phyloP scores from a whole-genome alignment of 2,797 vertebrate genomes.

The Acanthiza pusilla region DNA sequence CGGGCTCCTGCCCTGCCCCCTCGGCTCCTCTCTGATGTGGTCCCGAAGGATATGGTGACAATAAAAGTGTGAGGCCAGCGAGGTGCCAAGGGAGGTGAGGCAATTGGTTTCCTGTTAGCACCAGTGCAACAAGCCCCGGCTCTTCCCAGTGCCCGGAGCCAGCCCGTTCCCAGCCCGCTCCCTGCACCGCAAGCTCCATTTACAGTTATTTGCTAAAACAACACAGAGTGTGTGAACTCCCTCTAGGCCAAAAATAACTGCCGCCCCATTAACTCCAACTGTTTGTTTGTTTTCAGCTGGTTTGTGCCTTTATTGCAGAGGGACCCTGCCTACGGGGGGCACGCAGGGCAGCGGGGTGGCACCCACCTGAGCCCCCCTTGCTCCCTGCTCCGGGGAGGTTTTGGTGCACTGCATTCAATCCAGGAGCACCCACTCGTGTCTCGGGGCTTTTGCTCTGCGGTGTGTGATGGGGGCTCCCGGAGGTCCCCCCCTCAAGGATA shows the following conservation, averaged over 20 bases:
- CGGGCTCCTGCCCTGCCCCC: neutral
- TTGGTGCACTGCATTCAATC: neutral
- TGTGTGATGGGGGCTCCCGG: neutral
- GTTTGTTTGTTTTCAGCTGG: conserved; percentile 50
- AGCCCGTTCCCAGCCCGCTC: conserved; percentile 12
- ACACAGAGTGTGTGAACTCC: conserved; percentile 43
- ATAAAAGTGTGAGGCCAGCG: conserved; percentile 1
- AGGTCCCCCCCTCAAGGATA: rapidly evolving
- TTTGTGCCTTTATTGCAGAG: neutral
- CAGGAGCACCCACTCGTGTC: rapidly evolving
- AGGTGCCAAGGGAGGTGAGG: conserved; percentile 4
- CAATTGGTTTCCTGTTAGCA: conserved; percentile 39
- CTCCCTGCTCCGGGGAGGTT: rapidly evolving
- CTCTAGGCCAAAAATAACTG: conserved; percentile 55
- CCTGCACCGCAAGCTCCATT: conserved; percentile 2
- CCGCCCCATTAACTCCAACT: conserved; percentile 25
- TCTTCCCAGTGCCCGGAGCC: neutral
- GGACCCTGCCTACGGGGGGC: neutral
- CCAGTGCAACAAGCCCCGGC: neutral
- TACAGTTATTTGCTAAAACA: conserved; percentile 56
- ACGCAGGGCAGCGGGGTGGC: neutral
- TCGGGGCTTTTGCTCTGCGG: neutral
- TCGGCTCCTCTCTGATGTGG: conserved; percentile 10
- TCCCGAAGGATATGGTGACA: conserved; percentile 18
- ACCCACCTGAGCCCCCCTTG: neutral